These are phyloP conservation scores for Hydriomena furcata DNA, from an alignment of 2,888 invertebrate species.

Conservation along the genomic window DNA sequence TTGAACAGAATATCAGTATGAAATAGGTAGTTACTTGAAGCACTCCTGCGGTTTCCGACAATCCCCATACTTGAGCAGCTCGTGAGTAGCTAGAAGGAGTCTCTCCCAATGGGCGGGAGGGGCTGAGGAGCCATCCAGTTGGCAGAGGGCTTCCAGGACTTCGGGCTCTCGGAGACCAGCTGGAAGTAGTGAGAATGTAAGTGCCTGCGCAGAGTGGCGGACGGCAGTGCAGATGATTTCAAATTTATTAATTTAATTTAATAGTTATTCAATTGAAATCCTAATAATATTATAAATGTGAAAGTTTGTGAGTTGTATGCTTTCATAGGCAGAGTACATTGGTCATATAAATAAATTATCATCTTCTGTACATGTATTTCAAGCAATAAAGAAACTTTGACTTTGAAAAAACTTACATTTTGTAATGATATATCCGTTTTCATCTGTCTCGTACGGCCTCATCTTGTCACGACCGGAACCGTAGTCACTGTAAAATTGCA, in stretches of 20 bases:
- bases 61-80: conserved; percentile 76
- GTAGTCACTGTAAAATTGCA: conserved; percentile 65
- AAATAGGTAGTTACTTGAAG: conserved; percentile 73
- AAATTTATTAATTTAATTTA: too few relatives aligned
- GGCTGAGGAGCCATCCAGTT: conserved; percentile 59
- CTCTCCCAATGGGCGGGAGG: conserved; percentile 67
- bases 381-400: too few relatives aligned
- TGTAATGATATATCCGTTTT: conserved; percentile 83
- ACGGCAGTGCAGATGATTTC: too few relatives aligned
- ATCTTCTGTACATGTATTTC: too few relatives aligned
- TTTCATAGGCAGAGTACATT: too few relatives aligned
- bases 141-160: conserved; percentile 71
- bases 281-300: too few relatives aligned
- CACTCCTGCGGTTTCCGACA: conserved; percentile 69
- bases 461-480: conserved; percentile 73
- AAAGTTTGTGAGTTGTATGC: too few relatives aligned
- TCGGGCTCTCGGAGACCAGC: conserved; percentile 73
- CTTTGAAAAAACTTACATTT: conserved; percentile 76
- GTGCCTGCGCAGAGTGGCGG: too few relatives aligned
- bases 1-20: too few relatives aligned
- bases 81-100: conserved; percentile 70
- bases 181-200: too few relatives aligned
- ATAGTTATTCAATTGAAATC: too few relatives aligned
- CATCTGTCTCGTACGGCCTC: conserved; percentile 76
- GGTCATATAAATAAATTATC: too few relatives aligned